Evolutionary conservation across 2,888 invertebrate species (phyloP), one percentile per base, ranked within the genome.

Genomic region (Strigamia maritima): DNA sequence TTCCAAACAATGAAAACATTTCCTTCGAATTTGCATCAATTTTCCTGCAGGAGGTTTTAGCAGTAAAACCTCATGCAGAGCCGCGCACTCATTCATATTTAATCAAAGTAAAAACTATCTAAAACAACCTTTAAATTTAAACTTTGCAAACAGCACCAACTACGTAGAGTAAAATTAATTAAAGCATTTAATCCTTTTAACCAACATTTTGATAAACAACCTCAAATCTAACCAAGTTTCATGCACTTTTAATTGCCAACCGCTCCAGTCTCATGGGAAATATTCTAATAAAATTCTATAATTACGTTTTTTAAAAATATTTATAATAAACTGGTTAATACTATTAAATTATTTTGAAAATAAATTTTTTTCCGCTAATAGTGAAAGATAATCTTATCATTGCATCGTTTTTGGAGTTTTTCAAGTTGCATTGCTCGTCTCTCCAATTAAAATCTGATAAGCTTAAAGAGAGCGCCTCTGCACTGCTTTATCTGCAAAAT

Each of bases 171-270:
- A 4, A 24, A 65, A 24, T 1, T 24, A 65, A 65, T 65, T 65
- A 65, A 65, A 22, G 60, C 60, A 19, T 44, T 44, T 44, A 44
- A 44, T 44, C 44, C n/a, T 44, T 44, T 44, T n/a, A 44, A n/a
- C 22, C 19, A 54, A 54, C 54, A 54, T 54, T 54, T 54, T 54
- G 70, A 28, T 28, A 70, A 70, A 70, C 70, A 70, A 16, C 70
- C 28, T 28, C 26, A 70, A 70, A 24, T 70, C 70, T 26, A 70
- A 70, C 70, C 70, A 26, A 28, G 24, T 28, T 26, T 0, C 70
- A 70, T 70, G 28, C 28, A 70, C 28, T 24, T 70, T 70, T 70
- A 70, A 70, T 70, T 70, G 70, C 70, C 60, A 70, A 28, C 70
- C 28, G 28, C 26, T 26, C n/a, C 70, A 12, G 1, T 70, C 70